Evolutionary conservation across 2,113 vertebrate genomes (phyloP).

Genomic region (Actenoides lindsayi): DNA sequence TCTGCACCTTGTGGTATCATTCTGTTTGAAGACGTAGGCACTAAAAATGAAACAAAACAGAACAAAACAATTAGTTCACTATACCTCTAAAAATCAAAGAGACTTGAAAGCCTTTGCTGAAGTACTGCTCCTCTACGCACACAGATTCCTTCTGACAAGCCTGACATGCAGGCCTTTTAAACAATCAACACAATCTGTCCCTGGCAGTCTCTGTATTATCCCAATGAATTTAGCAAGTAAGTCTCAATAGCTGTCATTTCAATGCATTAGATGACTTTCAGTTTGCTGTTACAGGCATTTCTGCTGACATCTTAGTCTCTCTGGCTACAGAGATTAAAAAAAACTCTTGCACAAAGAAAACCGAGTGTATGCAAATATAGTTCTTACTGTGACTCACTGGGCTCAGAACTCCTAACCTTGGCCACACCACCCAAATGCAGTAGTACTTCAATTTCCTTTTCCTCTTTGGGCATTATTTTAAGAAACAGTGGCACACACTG

Average conservation of each 20-base stretch:
- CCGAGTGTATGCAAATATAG: not conserved
- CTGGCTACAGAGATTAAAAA: not conserved
- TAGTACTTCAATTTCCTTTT: not conserved
- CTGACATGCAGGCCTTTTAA: not conserved
- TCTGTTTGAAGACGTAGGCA: conserved; percentile 62
- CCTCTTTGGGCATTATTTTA: not conserved
- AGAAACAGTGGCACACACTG: not conserved
- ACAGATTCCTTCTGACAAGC: not conserved
- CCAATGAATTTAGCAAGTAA: not conserved
- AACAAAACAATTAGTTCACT: not conserved
- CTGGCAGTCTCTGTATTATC: not conserved
- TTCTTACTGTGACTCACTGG: not conserved
- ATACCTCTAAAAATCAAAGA: not conserved
- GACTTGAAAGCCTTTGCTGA: not conserved
- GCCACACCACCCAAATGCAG: not conserved
- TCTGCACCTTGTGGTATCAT: conserved; percentile 86
- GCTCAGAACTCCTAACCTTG: not conserved
- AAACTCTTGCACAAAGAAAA: not conserved
- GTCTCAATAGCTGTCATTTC: not conserved
- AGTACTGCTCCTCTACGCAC: not conserved
- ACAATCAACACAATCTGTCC: not conserved
- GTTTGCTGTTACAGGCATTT: not conserved
- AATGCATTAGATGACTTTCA: not conserved
- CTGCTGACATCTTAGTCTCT: not conserved
- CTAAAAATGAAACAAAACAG: conserved; percentile 33